Percentiles rank a stretch among this genome's conserved stretches.
These are phyloP conservation scores for Gasteruption jaculator DNA, from an alignment of 2,888 invertebrate genomes.

Conservation along the genomic window DNA sequence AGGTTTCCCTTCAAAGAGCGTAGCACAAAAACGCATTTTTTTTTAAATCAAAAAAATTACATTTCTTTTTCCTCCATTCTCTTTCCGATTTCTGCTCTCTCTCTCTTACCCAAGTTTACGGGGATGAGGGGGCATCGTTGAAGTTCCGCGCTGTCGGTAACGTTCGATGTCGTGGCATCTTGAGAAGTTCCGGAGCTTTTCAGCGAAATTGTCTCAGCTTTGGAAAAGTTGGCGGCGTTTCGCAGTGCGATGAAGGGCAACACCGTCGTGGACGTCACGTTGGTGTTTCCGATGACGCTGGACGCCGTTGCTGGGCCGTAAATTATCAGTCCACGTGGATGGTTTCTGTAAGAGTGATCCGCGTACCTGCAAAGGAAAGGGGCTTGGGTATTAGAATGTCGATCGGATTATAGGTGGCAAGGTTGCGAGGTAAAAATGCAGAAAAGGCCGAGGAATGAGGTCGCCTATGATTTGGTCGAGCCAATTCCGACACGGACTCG, in stretches of 20 bases:
- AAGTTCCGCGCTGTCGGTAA: slow-evolving; percentile 36
- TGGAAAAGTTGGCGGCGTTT: slow-evolving; percentile 30
- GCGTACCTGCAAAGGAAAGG: slow-evolving; percentile 35
- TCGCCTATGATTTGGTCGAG: slow-evolving; percentile 8
- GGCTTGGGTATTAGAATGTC: slow-evolving; percentile 5
- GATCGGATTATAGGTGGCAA: neutral
- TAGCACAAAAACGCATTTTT: no score
- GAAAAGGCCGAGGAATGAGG: neutral
- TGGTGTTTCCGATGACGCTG: slow-evolving; percentile 21
- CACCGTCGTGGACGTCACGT: slow-evolving; percentile 28
- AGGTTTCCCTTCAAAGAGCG: no score
- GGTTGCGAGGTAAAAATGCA: no score
- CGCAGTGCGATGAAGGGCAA: slow-evolving; percentile 24
- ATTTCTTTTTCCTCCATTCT: neutral
- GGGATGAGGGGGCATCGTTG: slow-evolving; percentile 61
- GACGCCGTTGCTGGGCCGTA: slow-evolving; percentile 40
- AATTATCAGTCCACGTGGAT: slow-evolving; percentile 44
- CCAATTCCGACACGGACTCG: no score
- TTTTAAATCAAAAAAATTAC: slow-evolving; percentile 5
- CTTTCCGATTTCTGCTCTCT: neutral
- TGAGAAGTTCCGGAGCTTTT: slow-evolving; percentile 22
- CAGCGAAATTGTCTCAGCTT: slow-evolving; percentile 26
- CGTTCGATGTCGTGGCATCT: slow-evolving; percentile 27
- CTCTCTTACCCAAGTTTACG: slow-evolving; percentile 61
- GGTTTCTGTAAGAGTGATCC: slow-evolving; percentile 38